A percentile compares a stretch with the other conserved stretches of the same genome.
phyloP scores from a whole-genome alignment of 2,888 invertebrate species.

The Heliconius aoede region DNA sequence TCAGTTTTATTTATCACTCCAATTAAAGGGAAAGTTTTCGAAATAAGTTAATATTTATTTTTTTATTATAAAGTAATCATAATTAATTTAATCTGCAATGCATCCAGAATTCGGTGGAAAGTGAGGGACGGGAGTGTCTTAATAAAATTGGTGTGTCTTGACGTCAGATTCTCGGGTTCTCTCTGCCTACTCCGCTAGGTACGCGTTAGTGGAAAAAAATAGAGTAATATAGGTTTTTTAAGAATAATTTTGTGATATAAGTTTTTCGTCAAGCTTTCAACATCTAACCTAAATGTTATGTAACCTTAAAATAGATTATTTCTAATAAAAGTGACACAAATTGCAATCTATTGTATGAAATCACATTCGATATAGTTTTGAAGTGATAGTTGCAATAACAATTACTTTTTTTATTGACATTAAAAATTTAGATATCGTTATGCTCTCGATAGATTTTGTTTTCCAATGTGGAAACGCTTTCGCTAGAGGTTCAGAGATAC shows the following conservation, averaged over 20 bases:
- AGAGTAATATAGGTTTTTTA: background rate
- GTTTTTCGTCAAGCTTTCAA: background rate
- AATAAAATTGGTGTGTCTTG: no score
- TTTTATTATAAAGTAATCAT: no score
- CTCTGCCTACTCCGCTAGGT: background rate
- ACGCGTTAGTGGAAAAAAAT: no score
- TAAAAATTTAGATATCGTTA: conserved; percentile 61
- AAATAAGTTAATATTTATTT: background rate
- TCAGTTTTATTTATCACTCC: background rate
- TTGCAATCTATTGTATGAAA: conserved; percentile 30
- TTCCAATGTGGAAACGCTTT: conserved; percentile 72
- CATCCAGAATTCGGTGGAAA: no score
- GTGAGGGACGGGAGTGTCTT: no score
- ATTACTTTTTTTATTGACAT: conserved; percentile 57
- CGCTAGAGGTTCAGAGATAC: conserved; percentile 54
- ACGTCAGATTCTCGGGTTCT: no score
- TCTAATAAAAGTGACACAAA: conserved; percentile 14
- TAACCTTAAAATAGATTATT: background rate
- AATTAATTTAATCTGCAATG: no score
- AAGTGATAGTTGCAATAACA: conserved; percentile 48
- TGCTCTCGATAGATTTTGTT: conserved; percentile 57
- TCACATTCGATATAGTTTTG: conserved; percentile 23
- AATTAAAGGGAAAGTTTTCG: background rate
- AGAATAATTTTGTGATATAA: background rate
- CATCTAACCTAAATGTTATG: background rate